phyloP scores from a whole-genome alignment of 2,113 vertebrate species.

The Ptilonorhynchus violaceus region DNA sequence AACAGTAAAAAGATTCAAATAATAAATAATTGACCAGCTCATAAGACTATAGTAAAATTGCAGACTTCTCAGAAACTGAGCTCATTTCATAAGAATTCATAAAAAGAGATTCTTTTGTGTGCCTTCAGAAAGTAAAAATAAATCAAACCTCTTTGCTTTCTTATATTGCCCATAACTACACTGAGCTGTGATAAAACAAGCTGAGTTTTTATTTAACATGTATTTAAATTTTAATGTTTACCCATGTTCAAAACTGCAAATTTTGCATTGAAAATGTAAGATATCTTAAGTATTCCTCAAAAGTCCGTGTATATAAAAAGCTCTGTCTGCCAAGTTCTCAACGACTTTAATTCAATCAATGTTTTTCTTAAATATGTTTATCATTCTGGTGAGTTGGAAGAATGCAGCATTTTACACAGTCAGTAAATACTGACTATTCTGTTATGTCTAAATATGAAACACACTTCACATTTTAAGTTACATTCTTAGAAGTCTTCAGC shows the following conservation, averaged over 20 bases:
- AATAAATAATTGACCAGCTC: constrained; percentile 59
- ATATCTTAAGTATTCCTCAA: neutral
- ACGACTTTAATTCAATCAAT: neutral
- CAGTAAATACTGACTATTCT: neutral
- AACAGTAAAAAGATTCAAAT: constrained; percentile 52
- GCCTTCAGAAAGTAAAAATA: neutral
- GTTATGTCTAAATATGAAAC: neutral
- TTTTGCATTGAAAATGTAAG: neutral
- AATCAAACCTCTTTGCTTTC: neutral
- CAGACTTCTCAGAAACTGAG: neutral
- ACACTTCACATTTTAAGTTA: neutral
- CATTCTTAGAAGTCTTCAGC: neutral
- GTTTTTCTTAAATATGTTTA: neutral
- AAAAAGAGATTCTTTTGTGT: neutral
- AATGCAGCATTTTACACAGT: neutral
- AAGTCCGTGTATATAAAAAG: neutral
- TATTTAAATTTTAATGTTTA: neutral
- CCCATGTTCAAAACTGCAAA: neutral
- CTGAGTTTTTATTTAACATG: neutral
- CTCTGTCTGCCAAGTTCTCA: neutral
- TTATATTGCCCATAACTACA: neutral
- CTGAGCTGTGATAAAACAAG: neutral
- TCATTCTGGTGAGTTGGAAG: neutral
- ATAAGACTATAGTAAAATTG: neutral
- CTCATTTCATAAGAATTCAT: neutral